Evolutionary conservation across 2,113 vertebrate species (phyloP).

Genomic region (Seriola rivoliana): DNA sequence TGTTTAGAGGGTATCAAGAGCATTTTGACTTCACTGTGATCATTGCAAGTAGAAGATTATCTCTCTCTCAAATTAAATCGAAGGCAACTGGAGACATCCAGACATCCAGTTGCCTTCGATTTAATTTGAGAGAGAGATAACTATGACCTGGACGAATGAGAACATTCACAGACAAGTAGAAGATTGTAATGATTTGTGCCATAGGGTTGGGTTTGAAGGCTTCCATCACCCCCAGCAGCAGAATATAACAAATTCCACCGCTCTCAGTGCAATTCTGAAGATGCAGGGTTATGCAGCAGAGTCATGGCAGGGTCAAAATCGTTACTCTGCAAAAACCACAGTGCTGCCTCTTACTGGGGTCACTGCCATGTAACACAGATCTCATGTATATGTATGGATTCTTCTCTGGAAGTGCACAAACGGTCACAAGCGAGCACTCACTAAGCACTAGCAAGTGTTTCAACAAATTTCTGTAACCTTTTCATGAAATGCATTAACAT

Average conservation of each 20-base stretch:
- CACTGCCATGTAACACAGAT: not conserved
- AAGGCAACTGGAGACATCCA: too few species aligned
- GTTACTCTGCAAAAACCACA: slow-evolving; percentile 13
- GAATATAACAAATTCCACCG: slow-evolving; percentile 38
- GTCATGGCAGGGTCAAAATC: not conserved
- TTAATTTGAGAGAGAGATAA: too few species aligned
- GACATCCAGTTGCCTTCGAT: too few species aligned
- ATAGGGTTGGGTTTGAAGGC: slow-evolving; percentile 13
- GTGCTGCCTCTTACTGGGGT: not conserved
- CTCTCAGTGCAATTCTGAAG: slow-evolving; percentile 37
- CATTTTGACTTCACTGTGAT: not conserved
- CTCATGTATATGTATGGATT: slow-evolving; percentile 24
- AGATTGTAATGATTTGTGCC: slow-evolving; percentile 34
- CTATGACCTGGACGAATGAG: too few species aligned
- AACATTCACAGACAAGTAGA: too few species aligned
- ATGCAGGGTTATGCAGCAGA: slow-evolving; percentile 1
- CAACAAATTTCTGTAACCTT: not conserved
- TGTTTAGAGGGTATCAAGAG: not conserved
- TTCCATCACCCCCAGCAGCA: slow-evolving; percentile 35
- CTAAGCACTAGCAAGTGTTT: not conserved
- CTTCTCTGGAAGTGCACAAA: slow-evolving; percentile 1
- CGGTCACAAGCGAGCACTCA: not conserved
- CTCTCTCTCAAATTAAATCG: too few species aligned
- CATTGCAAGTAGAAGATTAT: too few species aligned
- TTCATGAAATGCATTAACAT: not conserved